Evolutionary conservation across 2,113 vertebrate genomes (phyloP).

Genomic region (Xerus inauris): DNA sequence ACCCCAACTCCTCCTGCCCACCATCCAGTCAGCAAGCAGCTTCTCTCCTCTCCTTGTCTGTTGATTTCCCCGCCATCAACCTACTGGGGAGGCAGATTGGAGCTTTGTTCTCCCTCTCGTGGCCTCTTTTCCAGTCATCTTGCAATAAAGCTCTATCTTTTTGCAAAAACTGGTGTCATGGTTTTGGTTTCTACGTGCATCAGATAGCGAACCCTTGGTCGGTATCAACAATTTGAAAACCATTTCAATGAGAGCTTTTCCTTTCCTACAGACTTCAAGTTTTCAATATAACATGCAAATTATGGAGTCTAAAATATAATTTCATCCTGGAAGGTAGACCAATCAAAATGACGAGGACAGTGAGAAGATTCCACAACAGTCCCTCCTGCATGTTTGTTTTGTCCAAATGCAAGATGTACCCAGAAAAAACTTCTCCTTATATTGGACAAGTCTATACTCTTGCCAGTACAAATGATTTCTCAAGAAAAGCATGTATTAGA

Average conservation of each 20-base stretch:
- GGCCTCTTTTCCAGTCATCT: background rate
- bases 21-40: background rate
- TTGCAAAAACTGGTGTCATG: background rate
- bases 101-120: background rate
- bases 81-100: background rate
- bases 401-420: background rate
- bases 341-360: background rate
- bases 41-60: background rate
- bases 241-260: conserved; percentile 29
- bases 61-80: background rate
- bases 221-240: background rate
- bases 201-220: background rate
- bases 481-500: background rate
- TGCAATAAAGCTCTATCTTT: background rate
- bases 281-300: background rate
- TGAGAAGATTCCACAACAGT: background rate
- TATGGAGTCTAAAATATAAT: background rate
- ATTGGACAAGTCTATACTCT: background rate
- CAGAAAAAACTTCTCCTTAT: background rate
- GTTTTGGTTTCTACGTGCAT: background rate
- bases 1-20: too few species aligned
- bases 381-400: background rate
- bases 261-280: background rate
- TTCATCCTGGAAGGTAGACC: background rate
- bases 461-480: conserved; percentile 17